Evolutionary conservation across 2,888 invertebrate genomes (phyloP).

Genomic region (Mechanitis mazaeus): DNA sequence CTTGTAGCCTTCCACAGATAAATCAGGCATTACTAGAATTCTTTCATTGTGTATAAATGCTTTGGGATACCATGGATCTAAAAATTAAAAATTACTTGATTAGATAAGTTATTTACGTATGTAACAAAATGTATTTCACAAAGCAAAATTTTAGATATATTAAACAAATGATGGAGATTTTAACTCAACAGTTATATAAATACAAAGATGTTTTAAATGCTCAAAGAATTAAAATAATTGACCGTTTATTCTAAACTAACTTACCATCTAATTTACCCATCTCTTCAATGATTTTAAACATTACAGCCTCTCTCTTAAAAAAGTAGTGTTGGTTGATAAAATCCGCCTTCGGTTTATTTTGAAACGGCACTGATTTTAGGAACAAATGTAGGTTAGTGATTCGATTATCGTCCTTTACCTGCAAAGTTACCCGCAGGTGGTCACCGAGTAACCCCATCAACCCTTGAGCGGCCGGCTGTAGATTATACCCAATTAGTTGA

Average conservation of each 20-base stretch:
- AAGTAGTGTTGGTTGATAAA: constrained; percentile 47
- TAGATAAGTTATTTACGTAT: too few species aligned
- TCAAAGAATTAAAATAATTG: background rate
- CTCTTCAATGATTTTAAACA: constrained; percentile 50
- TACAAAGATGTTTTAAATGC: too few species aligned
- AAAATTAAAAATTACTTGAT: too few species aligned
- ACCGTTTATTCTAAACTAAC: constrained; percentile 6
- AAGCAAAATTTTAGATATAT: too few species aligned
- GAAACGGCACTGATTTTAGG: constrained; percentile 50
- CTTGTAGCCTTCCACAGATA: constrained; percentile 48
- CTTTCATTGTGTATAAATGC: constrained; percentile 48
- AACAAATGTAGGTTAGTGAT: constrained; percentile 43
- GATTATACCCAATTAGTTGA: constrained; percentile 34
- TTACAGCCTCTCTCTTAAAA: constrained; percentile 49
- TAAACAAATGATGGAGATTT: too few species aligned
- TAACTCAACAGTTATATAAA: too few species aligned
- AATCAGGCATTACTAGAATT: constrained; percentile 58
- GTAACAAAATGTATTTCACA: too few species aligned
- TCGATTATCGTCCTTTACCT: constrained; percentile 33
- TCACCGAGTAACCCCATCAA: constrained; percentile 54
- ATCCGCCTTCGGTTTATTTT: constrained; percentile 51
- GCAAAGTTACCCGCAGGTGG: constrained; percentile 45
- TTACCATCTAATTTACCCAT: constrained; percentile 35
- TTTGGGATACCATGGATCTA: constrained; percentile 42
- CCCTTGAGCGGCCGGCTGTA: constrained; percentile 40